Conservation (phyloP, 2,113 vertebrate genomes). For the Platysternon megacephalum region DNA sequence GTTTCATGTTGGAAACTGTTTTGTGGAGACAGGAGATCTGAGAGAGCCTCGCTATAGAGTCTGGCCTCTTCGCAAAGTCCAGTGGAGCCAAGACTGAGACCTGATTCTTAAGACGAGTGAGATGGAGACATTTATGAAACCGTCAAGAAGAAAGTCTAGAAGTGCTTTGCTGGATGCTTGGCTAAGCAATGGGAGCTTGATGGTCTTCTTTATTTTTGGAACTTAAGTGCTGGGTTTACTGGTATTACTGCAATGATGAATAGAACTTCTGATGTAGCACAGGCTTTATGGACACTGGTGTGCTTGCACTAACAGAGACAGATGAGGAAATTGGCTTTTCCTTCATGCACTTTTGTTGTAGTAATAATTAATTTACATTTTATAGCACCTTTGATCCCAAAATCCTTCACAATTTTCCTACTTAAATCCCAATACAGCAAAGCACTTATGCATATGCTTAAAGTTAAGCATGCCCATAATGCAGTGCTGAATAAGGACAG, state of each 20-base stretch:
- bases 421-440: neutral
- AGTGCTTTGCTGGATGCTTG: neutral
- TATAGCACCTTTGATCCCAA: neutral
- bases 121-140: neutral
- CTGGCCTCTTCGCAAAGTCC: neutral
- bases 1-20: neutral
- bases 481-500: neutral
- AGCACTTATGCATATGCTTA: neutral
- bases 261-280: neutral
- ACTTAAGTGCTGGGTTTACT: neutral
- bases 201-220: neutral
- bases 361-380: neutral
- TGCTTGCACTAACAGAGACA: neutral
- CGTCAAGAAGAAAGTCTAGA: neutral
- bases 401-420: neutral
- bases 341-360: neutral
- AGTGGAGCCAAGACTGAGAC: neutral
- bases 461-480: neutral
- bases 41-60: neutral
- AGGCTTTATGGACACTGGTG: neutral
- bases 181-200: neutral
- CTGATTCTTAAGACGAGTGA: neutral
- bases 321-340: neutral
- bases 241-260: neutral
- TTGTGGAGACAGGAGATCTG: neutral